A percentile compares a stretch with the other conserved stretches of the same genome.
These are phyloP conservation scores for Grallaria varia DNA, from an alignment of 2,113 vertebrate species.

Conservation along the genomic window DNA sequence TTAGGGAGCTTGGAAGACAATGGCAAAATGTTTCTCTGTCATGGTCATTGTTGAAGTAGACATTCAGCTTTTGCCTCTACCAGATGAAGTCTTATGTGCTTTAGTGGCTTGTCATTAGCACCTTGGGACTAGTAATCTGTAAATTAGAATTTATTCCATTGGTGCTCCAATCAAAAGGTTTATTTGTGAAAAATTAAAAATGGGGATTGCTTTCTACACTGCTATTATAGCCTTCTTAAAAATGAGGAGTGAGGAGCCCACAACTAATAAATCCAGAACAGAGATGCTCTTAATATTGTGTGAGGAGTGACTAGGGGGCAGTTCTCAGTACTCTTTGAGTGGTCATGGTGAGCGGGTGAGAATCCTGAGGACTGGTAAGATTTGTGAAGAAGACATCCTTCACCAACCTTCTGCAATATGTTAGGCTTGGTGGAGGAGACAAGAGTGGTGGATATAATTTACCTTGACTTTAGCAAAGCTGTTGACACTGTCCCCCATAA, in stretches of 20 bases:
- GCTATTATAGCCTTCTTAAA: neutral
- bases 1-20: neutral
- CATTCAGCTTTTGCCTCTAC: neutral
- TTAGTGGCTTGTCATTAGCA: neutral
- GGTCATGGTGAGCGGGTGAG: fast-evolving
- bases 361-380: neutral
- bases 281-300: neutral
- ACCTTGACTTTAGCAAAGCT: neutral
- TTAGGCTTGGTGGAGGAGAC: neutral
- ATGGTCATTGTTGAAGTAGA: neutral
- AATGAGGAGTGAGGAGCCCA: neutral
- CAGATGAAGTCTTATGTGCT: neutral
- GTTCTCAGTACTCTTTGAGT: neutral
- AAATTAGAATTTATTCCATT: neutral
- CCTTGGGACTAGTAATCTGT: neutral
- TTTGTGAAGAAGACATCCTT: neutral
- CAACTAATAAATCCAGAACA: neutral
- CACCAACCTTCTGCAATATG: neutral
- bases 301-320: neutral
- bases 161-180: neutral
- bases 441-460: neutral
- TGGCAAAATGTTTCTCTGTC: neutral
- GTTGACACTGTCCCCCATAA: fast-evolving
- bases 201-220: neutral
- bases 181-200: neutral